A percentile compares a stretch with the other conserved stretches of the same genome.
Evolutionary conservation across 2,797 vertebrate genomes (phyloP).

Genomic region (Tenualosa thibaudeaui): DNA sequence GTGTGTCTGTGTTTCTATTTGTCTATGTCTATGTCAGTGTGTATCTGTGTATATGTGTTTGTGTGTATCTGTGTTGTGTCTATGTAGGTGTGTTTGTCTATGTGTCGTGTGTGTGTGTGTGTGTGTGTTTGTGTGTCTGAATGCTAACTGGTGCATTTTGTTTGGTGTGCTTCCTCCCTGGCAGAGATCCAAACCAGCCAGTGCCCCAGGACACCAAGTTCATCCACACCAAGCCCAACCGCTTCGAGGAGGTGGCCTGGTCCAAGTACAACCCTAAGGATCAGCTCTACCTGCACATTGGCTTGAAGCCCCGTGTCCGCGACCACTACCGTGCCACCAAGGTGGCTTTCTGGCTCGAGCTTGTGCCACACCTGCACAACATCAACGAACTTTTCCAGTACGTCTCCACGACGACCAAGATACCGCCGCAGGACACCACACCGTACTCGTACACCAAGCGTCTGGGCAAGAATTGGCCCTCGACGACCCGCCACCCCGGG

Average conservation of each 20-base stretch:
- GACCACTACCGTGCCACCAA: conserved; percentile 97
- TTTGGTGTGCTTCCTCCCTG: conserved; percentile 17
- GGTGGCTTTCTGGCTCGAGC: conserved; percentile 96
- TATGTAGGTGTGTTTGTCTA: no score
- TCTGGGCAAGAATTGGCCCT: conserved; percentile 83
- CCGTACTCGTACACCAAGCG: conserved; percentile 92
- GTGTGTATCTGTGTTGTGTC: no score
- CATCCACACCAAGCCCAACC: conserved; percentile 97
- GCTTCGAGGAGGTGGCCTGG: conserved; percentile 98
- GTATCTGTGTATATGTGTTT: no score
- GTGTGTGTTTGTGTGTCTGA: background rate
- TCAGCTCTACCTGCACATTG: conserved; percentile 96
- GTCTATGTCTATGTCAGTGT: no score
- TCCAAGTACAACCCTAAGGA: conserved; percentile 97
- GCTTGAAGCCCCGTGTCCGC: conserved; percentile 89
- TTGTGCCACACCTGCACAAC: conserved; percentile 93
- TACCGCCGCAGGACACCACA: conserved; percentile 91
- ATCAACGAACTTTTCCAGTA: conserved; percentile 95
- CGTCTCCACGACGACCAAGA: conserved; percentile 93
- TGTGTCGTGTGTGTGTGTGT: no score
- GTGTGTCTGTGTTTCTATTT: background rate
- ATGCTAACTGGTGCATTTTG: conserved; percentile 19
- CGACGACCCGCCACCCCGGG: conserved; percentile 90
- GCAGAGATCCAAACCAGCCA: conserved; percentile 93
- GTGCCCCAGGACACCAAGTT: conserved; percentile 98